phyloP scores from a whole-genome alignment of 2,113 vertebrate genomes.

The Kryptolebias marmoratus region DNA sequence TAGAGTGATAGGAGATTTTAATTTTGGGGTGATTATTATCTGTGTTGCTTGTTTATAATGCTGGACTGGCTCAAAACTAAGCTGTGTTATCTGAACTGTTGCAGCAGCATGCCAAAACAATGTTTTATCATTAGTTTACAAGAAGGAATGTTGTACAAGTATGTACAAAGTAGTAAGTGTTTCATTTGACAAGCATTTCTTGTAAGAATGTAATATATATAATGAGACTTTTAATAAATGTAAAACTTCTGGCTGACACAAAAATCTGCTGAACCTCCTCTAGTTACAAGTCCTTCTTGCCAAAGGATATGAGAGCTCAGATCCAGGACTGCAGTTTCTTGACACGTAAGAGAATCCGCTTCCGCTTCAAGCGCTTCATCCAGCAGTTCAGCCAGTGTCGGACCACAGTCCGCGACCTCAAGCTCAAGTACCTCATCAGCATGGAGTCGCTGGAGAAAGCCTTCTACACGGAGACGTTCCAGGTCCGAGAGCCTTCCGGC shows the following conservation, averaged over 20 bases:
- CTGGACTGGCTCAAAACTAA: background rate
- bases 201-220: background rate
- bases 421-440: slow-evolving; percentile 98
- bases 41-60: background rate
- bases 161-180: background rate
- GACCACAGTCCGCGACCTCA: slow-evolving; percentile 91
- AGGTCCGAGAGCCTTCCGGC: slow-evolving; percentile 85
- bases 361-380: slow-evolving; percentile 96
- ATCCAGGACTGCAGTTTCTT: slow-evolving; percentile 95
- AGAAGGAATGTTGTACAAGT: too few species aligned
- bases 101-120: background rate
- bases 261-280: slow-evolving; percentile 2
- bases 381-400: slow-evolving; percentile 94
- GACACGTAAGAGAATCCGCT: slow-evolving; percentile 95
- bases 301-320: slow-evolving; percentile 89
- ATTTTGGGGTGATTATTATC: background rate
- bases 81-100: background rate
- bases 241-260: background rate
- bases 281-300: slow-evolving; percentile 97
- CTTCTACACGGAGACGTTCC: slow-evolving; percentile 96
- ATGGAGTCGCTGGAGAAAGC: slow-evolving; percentile 91
- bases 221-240: background rate
- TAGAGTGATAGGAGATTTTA: too few species aligned
- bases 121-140: background rate
- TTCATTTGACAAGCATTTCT: background rate